Evolutionary conservation across 2,797 vertebrate genomes (phyloP), one percentile per base, ranked within the genome.

Genomic region (Austrolebias charrua): DNA sequence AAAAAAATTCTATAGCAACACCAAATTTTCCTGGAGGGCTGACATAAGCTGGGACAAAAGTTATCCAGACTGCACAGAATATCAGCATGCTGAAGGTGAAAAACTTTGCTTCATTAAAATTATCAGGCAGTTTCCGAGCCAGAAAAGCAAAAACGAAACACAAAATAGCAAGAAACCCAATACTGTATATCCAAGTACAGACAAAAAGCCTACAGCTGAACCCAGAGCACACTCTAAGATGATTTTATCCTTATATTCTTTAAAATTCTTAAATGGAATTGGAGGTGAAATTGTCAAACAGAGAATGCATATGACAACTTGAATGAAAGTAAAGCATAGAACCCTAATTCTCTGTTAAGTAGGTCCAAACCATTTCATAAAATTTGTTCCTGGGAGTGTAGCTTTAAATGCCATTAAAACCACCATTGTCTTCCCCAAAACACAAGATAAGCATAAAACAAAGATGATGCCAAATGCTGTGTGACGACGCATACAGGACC

Each of bases 401-500:
- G 24, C 24, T 24, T 24, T 24, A 24, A 24, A 24, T 12, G 90
- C 92, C 89, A 92, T 92, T 47, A 93, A 61, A 1, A 93, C 92
- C 9, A 93, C 90, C 44, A 93, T 71, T 1, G 91, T 93, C 86
- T 92, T 93, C 15, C 90, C 91, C n/a, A 93, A 66, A 8, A 89
- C 65, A 78, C 92, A 93, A 10, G 92, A 93, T 35, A 92, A 90
- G 4, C 89, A 92, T 56, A 93, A 88, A 24, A 24, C 24, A 24
- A 24, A 24, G 24, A 3, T 24, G 24, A 24, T 24, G 24, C 24
- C 24, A 24, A 93, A 92, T 0, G 89, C 87, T 11, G 90, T 91
- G 84, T 93, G 92, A 5, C 92, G 73, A 61, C 93, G 79, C 92
- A 92, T 93, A 72, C 92, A 93, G 84, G 92, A 93, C 92, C 91